These are phyloP conservation scores for Sorex maritimensis DNA, from an alignment of 2,797 vertebrate genomes.

Conservation along the genomic window DNA sequence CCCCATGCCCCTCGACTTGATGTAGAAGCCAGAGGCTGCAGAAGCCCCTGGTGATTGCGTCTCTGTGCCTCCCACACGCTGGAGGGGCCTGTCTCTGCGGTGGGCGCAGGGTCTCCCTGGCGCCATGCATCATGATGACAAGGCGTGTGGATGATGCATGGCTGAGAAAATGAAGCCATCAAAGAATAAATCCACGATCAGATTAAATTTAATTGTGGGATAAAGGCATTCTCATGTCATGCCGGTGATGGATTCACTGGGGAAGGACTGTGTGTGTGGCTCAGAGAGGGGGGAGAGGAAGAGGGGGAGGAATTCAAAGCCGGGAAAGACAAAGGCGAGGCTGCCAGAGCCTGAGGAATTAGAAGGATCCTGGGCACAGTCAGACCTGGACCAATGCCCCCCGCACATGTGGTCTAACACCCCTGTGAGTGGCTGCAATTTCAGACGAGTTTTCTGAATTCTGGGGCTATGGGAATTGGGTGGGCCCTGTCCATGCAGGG, in stretches of 20 bases:
- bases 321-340: neutral
- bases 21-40: no score
- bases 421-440: no score
- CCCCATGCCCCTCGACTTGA: no score
- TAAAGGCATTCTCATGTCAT: constrained; percentile 78
- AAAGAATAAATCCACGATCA: constrained; percentile 76
- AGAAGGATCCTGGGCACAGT: fast-evolving
- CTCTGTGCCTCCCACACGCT: constrained; percentile 69
- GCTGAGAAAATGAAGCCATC: constrained; percentile 87
- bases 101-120: constrained; percentile 83
- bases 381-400: no score
- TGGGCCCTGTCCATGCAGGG: no score
- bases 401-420: no score
- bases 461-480: no score
- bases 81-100: constrained; percentile 75
- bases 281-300: neutral
- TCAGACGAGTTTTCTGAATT: no score
- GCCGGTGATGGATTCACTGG: constrained; percentile 74
- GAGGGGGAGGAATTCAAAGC: neutral
- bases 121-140: constrained; percentile 86
- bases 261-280: constrained; percentile 52
- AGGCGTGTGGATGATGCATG: constrained; percentile 85
- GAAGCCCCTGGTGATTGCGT: fast-evolving
- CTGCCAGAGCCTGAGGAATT: fast-evolving
- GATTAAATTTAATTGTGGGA: constrained; percentile 85